Percentiles rank a stretch among this genome's conserved stretches.
phyloP scores from a whole-genome alignment of 2,113 vertebrate genomes.

The Tenrec ecaudatus region DNA sequence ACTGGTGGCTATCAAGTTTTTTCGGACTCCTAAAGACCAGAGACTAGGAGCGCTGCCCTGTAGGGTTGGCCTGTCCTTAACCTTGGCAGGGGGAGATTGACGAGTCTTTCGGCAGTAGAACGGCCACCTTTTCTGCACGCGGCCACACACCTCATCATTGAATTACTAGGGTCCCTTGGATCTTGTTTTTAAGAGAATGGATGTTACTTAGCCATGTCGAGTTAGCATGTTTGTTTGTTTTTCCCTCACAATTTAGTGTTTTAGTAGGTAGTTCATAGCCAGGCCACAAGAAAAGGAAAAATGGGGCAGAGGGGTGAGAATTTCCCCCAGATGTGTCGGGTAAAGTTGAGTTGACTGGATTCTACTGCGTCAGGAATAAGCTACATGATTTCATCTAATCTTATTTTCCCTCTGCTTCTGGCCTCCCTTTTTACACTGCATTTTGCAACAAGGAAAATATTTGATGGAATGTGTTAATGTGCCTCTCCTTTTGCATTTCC shows the following conservation, averaged over 20 bases:
- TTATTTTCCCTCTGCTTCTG: not conserved
- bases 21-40: not conserved
- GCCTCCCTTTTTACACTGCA: not conserved
- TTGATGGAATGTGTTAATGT: not conserved
- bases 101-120: not conserved
- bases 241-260: not conserved
- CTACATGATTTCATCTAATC: not conserved
- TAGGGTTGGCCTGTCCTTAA: no score
- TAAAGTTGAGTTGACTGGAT: not conserved
- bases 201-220: not conserved
- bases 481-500: not conserved
- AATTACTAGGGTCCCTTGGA: not conserved
- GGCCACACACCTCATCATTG: not conserved
- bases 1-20: not conserved
- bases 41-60: not conserved
- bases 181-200: not conserved
- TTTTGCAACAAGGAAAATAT: slow-evolving; percentile 27
- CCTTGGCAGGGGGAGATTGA: no score
- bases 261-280: not conserved
- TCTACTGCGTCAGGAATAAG: not conserved
- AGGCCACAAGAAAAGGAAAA: not conserved
- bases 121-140: not conserved
- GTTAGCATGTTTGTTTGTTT: not conserved
- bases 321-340: not conserved
- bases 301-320: not conserved